Base-by-base conservation (phyloP, 2,888 invertebrate genomes). In the Troides oblongomaculatus region DNA sequence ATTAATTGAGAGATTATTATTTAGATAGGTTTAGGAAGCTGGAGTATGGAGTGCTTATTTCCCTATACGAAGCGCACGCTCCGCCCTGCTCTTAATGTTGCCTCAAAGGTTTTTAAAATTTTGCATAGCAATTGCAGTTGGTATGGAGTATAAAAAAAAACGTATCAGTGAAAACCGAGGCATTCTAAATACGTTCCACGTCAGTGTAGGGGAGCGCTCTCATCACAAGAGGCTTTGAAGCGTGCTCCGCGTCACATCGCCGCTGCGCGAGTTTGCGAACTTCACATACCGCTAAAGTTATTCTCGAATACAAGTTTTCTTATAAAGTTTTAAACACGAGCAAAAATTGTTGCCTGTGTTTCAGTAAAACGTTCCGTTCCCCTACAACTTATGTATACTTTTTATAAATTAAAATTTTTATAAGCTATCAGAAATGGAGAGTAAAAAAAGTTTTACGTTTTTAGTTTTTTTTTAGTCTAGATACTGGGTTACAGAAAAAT, bases 191-290 rank as follows among this genome's bases (percentile, higher is more conserved):
- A 69, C 25, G 39, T 68, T 43, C 43, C 46, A 30, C 50, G 36
- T 21, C 12, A 59, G 57, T 56, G 56, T 64, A 68, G 36, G 58
- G 64, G 60, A 56, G 56, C 50, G 63, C 71, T 68, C 72, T 72
- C 72, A 64, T 56, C 61, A 62, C 61, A 56, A 69, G 69, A 65
- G 64, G 60, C 10, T 14, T 30, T 59, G 59, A 58, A 68, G 68
- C 66, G 53, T 68, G 62, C 64, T 69, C 61, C 25, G 39, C 39
- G 64, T 64, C 61, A 46, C 64, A 30, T 57, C 21, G 25, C 21
- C 50, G 59, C 25, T 56, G 43, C 25, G 50, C 53, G 14, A 53
- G 62, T 62, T 46, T 36, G 50, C 59, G 50, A 64, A 59, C 36
- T 58, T 30, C 57, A 62, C 57, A n/a, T 39, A 18, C 39, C 65